Percentiles rank a stretch among this genome's conserved stretches.
These are phyloP conservation scores for Aphelenchoides avenae DNA, from an alignment of 1,140 invertebrate genomes.

Conservation along the genomic window DNA sequence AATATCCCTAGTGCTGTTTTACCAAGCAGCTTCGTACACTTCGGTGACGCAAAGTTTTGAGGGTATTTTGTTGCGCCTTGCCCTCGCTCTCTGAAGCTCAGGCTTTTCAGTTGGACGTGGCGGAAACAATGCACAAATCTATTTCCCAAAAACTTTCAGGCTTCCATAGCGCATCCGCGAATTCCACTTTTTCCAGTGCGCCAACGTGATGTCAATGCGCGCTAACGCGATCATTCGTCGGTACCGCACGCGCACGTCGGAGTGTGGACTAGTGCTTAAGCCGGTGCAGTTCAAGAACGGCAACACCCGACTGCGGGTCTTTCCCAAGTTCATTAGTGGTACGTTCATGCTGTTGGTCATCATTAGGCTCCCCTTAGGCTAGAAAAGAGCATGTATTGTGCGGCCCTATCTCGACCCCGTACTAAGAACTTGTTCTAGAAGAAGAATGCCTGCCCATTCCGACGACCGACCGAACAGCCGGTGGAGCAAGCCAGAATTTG, in stretches of 20 bases:
- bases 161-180: no score
- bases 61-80: neutral
- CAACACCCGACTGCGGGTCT: slow-evolving; percentile 54
- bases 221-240: slow-evolving; percentile 57
- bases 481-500: neutral
- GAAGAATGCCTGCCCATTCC: slow-evolving; percentile 56
- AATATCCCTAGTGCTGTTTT: no score
- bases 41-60: slow-evolving; percentile 3
- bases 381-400: neutral
- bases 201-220: slow-evolving; percentile 58
- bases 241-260: slow-evolving; percentile 53
- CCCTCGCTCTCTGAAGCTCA: no score
- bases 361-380: neutral
- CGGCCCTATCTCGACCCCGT: neutral
- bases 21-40: no score
- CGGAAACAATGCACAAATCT: no score
- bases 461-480: slow-evolving; percentile 20
- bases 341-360: slow-evolving; percentile 5
- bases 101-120: no score
- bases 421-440: slow-evolving; percentile 27
- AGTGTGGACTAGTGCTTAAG: slow-evolving; percentile 56
- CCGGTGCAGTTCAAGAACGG: slow-evolving; percentile 59
- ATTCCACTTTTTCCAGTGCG: slow-evolving; percentile 38
- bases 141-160: no score
- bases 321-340: slow-evolving; percentile 59